phyloP scores from a whole-genome alignment of 2,888 invertebrate species.

The Acronicta leporina region DNA sequence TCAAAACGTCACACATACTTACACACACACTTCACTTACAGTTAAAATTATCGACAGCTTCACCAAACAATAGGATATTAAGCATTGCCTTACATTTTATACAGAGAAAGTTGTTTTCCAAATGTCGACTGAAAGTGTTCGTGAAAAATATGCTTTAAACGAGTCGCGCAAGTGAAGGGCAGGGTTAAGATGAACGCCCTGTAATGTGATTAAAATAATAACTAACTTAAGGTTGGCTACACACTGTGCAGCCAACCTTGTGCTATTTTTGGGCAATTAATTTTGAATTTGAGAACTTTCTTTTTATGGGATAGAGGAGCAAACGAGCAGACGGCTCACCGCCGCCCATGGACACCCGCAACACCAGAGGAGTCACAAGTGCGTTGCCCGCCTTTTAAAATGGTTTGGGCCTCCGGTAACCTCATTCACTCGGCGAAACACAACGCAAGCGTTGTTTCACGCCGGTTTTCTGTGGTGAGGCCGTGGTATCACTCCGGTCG shows the following conservation, averaged over 20 bases:
- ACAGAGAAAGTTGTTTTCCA: constrained; percentile 58
- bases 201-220: constrained; percentile 29
- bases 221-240: constrained; percentile 2
- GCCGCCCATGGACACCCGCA: too few relatives aligned
- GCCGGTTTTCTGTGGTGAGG: too few relatives aligned
- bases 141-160: constrained; percentile 49
- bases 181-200: constrained; percentile 9
- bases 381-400: too few relatives aligned
- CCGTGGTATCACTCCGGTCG: too few relatives aligned
- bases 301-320: too few relatives aligned
- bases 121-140: constrained; percentile 53
- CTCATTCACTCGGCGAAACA: too few relatives aligned
- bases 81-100: constrained; percentile 37
- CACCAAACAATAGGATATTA: constrained; percentile 47
- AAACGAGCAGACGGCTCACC: too few relatives aligned
- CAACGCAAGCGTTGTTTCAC: too few relatives aligned
- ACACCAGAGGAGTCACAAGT: too few relatives aligned
- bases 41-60: constrained; percentile 18
- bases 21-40: constrained; percentile 17
- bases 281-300: neutral
- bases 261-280: neutral
- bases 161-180: constrained; percentile 39
- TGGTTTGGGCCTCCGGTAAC: too few relatives aligned
- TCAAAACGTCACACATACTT: constrained; percentile 14
- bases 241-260: too few relatives aligned